phyloP scores from a whole-genome alignment of 1,140 invertebrate genomes.

The Zeugodacus cucurbitae region DNA sequence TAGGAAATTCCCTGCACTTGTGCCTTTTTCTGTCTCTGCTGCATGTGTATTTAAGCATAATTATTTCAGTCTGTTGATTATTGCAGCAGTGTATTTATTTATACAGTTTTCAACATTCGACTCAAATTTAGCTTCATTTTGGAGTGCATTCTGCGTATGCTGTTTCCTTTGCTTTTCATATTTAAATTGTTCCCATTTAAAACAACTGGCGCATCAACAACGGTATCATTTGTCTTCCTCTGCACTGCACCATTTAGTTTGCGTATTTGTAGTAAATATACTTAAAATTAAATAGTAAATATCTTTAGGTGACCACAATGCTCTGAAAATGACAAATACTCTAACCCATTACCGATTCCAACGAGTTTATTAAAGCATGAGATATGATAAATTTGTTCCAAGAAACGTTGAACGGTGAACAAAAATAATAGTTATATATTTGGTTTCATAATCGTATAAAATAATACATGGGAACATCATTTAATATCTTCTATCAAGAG shows the following conservation, averaged over 20 bases:
- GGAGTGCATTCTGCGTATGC: not conserved
- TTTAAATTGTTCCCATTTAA: slow-evolving; percentile 11
- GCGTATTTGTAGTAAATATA: no score
- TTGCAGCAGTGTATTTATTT: slow-evolving; percentile 21
- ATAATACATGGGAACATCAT: no score
- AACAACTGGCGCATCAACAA: not conserved
- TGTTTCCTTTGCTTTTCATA: not conserved
- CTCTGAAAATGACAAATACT: no score
- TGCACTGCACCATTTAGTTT: not conserved
- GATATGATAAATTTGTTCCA: no score
- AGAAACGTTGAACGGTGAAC: no score
- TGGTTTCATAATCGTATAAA: no score
- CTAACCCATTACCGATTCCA: no score
- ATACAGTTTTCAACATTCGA: not conserved
- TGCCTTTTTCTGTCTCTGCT: not conserved
- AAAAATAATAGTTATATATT: no score
- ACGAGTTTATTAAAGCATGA: no score
- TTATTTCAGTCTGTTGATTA: slow-evolving; percentile 24
- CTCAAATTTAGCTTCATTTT: not conserved
- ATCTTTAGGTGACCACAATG: no score
- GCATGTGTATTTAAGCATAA: slow-evolving; percentile 1
- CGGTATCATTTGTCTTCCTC: not conserved
- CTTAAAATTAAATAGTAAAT: no score
- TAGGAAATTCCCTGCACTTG: not conserved
- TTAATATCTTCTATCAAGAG: no score